These are phyloP conservation scores for Platyrinchus mystaceus DNA, from an alignment of 2,797 vertebrate genomes.

Conservation along the genomic window DNA sequence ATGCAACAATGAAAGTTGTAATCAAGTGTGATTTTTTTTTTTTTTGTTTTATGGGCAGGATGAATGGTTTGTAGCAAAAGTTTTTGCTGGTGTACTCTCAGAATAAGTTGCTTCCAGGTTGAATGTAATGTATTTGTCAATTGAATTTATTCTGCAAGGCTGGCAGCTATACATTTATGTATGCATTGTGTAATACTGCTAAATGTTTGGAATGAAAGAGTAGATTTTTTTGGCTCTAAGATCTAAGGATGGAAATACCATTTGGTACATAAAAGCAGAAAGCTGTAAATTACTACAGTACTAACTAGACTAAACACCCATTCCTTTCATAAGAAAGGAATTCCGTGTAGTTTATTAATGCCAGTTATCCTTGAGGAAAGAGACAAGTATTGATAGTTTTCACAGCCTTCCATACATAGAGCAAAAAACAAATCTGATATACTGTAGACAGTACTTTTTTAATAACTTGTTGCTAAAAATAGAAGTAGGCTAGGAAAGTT, in stretches of 20 bases:
- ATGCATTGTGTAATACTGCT: neutral
- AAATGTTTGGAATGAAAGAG: neutral
- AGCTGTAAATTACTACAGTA: neutral
- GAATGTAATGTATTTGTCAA: neutral
- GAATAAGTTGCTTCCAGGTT: neutral
- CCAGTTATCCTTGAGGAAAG: neutral
- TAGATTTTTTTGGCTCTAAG: neutral
- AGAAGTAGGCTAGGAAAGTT: neutral
- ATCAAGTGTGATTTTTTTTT: neutral
- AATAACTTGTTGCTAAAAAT: neutral
- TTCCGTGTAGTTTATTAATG: neutral
- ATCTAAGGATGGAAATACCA: conserved; percentile 13
- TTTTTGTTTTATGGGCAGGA: neutral
- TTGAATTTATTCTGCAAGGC: neutral
- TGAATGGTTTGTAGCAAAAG: neutral
- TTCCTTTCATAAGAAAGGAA: conserved; percentile 30
- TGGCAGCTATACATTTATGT: conserved; percentile 2
- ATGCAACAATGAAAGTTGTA: neutral
- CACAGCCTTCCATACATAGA: neutral
- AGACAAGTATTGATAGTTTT: neutral
- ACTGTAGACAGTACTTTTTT: neutral
- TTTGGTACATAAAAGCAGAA: conserved; percentile 16
- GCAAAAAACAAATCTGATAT: neutral
- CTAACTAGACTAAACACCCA: neutral
- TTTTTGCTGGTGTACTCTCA: neutral